phyloP scores from a whole-genome alignment of 2,113 vertebrate genomes.

The Ovis aries region ARS-UI_Ramb_v3.0 NC_056055.1:21361501-21362000 shows the following conservation, averaged over 20 bases:
- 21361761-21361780: background rate
- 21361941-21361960: background rate
- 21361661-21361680: background rate
- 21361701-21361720: background rate
- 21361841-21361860: background rate
- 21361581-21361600: background rate
- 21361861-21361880: background rate
- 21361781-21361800: background rate
- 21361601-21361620: background rate
- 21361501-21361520: background rate
- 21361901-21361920: background rate
- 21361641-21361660: background rate
- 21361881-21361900: background rate
- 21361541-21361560: background rate
- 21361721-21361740: background rate
- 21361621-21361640: background rate
- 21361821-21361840: background rate
- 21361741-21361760: background rate
- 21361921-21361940: background rate
- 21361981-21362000: background rate
- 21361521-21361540: background rate
- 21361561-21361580: background rate
- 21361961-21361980: background rate
- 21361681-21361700: background rate
- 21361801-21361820: background rate